These are phyloP conservation scores for Salpingus planirostris DNA, from an alignment of 2,888 invertebrate species.

Conservation along the genomic window DNA sequence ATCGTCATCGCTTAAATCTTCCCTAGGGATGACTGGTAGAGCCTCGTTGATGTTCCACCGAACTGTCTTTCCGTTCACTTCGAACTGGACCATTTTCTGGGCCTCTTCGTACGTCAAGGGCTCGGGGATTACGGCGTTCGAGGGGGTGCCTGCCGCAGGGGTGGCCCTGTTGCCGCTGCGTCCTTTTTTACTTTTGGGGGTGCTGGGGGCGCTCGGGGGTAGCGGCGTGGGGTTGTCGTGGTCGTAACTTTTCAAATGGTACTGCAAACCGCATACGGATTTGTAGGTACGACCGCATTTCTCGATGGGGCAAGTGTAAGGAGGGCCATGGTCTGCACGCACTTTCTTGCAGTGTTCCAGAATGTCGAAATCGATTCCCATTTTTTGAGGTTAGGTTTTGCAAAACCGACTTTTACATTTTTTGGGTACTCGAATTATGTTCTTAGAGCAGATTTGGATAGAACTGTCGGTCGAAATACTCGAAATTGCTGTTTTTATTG, in stretches of 20 bases:
- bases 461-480: no score
- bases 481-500: no score
- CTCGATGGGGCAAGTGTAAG: conserved; percentile 77
- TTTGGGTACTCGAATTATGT: no score
- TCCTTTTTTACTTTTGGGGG: conserved; percentile 56
- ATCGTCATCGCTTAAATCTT: conserved; percentile 48
- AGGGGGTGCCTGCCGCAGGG: conserved; percentile 31
- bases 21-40: conserved; percentile 59
- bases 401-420: no score
- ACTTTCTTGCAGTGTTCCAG: conserved; percentile 78
- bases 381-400: no score
- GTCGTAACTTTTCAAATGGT: conserved; percentile 77
- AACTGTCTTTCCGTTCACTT: conserved; percentile 59
- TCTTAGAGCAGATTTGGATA: no score
- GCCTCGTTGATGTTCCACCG: conserved; percentile 51
- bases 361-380: conserved; percentile 81
- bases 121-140: conserved; percentile 52
- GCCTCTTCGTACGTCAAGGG: conserved; percentile 76
- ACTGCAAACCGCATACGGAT: conserved; percentile 77
- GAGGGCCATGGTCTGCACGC: conserved; percentile 69
- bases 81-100: conserved; percentile 78
- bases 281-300: conserved; percentile 82
- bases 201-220: conserved; percentile 44
- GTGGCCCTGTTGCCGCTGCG: conserved; percentile 5
- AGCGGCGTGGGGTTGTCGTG: conserved; percentile 67